A percentile compares a stretch with the other conserved stretches of the same genome.
Conservation (phyloP, 2,113 vertebrate species). For the Mobula birostris region DNA sequence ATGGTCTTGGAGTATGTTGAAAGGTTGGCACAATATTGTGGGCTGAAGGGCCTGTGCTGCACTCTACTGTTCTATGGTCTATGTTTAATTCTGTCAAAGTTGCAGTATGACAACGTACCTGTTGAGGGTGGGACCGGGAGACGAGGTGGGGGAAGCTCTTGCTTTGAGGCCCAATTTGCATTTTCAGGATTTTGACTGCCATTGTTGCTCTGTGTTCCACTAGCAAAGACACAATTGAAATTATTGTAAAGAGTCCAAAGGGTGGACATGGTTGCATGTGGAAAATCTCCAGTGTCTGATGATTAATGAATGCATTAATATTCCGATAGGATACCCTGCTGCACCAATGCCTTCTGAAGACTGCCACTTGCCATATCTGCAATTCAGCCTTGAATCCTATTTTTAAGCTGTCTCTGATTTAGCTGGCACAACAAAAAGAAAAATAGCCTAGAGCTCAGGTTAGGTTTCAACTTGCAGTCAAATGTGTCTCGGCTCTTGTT, state of each 20-base stretch:
- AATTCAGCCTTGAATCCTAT: neutral
- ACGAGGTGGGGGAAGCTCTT: too few relatives aligned
- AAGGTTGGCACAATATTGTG: too few relatives aligned
- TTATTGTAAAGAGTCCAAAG: neutral
- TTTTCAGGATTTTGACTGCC: neutral
- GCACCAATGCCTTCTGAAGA: too few relatives aligned
- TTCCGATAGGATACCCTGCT: neutral
- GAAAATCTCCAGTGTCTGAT: neutral
- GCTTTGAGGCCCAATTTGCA: neutral
- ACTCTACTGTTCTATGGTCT: too few relatives aligned
- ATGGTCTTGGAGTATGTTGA: too few relatives aligned
- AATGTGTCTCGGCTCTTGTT: neutral
- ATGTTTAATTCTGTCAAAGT: too few relatives aligned
- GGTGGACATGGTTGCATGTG: neutral
- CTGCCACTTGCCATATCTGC: neutral
- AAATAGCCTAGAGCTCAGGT: neutral
- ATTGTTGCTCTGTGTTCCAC: neutral
- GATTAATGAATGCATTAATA: neutral
- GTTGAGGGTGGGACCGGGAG: too few relatives aligned
- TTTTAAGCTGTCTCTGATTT: neutral
- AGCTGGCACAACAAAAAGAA: neutral
- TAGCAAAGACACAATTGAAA: neutral
- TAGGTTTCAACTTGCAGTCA: neutral
- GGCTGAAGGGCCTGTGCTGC: too few relatives aligned
- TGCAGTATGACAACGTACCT: too few relatives aligned